Conservation (phyloP, 1,140 invertebrate species). For the Dendrolimus kikuchii region DNA sequence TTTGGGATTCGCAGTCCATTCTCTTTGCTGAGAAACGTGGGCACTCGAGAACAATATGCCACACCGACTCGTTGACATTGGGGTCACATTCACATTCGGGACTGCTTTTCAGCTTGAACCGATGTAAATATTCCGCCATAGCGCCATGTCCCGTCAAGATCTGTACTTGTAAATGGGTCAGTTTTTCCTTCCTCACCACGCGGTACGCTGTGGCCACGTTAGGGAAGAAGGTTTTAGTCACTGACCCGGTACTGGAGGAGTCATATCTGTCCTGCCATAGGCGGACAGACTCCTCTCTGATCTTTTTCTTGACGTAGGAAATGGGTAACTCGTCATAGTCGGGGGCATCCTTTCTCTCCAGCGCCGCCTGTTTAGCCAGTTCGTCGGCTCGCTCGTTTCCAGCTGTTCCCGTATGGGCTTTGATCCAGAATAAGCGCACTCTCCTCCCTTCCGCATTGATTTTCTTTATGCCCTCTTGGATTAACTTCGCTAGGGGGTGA, state of each 20-base stretch:
- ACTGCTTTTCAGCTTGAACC: conserved; percentile 12
- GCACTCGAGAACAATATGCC: conserved; percentile 13
- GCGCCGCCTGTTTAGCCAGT: conserved; percentile 7
- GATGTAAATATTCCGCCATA: conserved; percentile 16
- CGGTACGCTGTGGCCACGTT: conserved; percentile 8
- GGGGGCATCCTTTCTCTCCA: neutral
- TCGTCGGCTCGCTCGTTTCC: conserved; percentile 28
- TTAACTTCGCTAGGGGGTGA: conserved; percentile 8
- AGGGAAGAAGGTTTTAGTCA: conserved; percentile 21
- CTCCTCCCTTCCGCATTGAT: conserved; percentile 2
- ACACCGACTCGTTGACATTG: conserved; percentile 4
- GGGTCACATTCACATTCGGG: conserved; percentile 14
- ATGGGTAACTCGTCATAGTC: conserved; percentile 11
- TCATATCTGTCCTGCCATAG: conserved; percentile 19
- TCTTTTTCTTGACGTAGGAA: conserved; percentile 15
- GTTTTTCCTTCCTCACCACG: conserved; percentile 4
- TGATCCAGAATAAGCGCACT: conserved; percentile 14
- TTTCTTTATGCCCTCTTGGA: conserved; percentile 1
- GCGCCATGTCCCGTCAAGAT: conserved; percentile 22
- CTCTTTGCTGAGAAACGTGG: conserved; percentile 4
- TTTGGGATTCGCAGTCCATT: neutral
- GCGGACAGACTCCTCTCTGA: conserved; percentile 15
- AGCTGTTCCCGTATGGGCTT: conserved; percentile 13
- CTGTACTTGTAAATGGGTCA: conserved; percentile 6
- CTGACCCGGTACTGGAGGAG: neutral